Evolutionary conservation across 92 coral and sea anemone species (phyloP).

Genomic region (Nematostella vectensis): DNA sequence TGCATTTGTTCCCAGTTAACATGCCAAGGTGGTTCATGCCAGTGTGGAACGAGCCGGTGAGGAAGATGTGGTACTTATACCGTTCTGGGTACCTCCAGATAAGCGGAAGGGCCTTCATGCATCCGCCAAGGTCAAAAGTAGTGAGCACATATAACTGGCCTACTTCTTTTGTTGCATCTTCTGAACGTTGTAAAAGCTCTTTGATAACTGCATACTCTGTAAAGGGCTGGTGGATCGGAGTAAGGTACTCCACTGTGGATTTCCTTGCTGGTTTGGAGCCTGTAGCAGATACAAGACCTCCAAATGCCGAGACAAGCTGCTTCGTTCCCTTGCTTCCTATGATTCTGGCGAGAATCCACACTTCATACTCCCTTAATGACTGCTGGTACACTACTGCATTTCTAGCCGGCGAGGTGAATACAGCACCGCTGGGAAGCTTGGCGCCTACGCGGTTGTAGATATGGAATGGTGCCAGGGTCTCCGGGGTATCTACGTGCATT

Average conservation of each 20-base stretch:
- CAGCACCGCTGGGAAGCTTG: slow-evolving; percentile 23
- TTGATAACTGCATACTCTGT: slow-evolving; percentile 30
- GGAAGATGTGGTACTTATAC: slow-evolving; percentile 28
- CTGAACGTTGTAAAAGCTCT: slow-evolving; percentile 43
- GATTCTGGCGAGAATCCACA: slow-evolving; percentile 32
- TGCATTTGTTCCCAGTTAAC: slow-evolving; percentile 34
- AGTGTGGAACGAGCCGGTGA: slow-evolving; percentile 45
- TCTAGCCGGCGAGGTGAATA: slow-evolving; percentile 12
- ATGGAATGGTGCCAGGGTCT: neutral
- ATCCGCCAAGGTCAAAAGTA: slow-evolving; percentile 34
- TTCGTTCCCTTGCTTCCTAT: slow-evolving; percentile 23
- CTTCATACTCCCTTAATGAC: slow-evolving; percentile 11
- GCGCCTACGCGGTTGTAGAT: slow-evolving; percentile 34
- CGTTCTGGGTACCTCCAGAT: slow-evolving; percentile 43
- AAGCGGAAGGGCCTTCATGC: slow-evolving; percentile 47
- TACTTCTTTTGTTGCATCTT: slow-evolving; percentile 42
- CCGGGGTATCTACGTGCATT: slow-evolving; percentile 8
- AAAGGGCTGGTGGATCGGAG: slow-evolving; percentile 35
- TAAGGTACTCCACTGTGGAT: slow-evolving; percentile 23
- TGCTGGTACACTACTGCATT: slow-evolving; percentile 9
- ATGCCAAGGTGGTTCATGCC: slow-evolving; percentile 31
- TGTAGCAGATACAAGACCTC: slow-evolving; percentile 55
- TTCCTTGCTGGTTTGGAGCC: slow-evolving; percentile 25
- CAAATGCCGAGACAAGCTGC: slow-evolving; percentile 39
- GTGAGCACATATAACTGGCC: slow-evolving; percentile 31